Percentiles rank a stretch among this genome's conserved stretches.
phyloP scores from a whole-genome alignment of 2,888 invertebrate genomes.

The Coelinius sp. region DNA sequence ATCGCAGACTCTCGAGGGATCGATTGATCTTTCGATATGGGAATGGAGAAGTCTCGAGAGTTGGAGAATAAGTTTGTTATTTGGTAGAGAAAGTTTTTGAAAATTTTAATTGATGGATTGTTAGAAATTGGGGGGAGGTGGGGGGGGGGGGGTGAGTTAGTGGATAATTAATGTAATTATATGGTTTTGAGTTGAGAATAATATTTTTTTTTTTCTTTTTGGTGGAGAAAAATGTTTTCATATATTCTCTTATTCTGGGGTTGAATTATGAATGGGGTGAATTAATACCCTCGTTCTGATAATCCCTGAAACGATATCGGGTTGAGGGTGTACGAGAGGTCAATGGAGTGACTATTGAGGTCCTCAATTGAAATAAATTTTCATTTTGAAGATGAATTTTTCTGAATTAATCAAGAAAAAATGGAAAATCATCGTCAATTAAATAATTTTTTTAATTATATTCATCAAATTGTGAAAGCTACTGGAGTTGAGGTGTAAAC shows the following conservation, averaged over 20 bases:
- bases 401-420: neutral
- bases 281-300: neutral
- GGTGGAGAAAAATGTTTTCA: no score
- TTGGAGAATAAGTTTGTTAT: neutral
- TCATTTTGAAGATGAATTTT: neutral
- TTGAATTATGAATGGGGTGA: neutral
- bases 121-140: no score
- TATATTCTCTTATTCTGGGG: neutral
- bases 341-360: neutral
- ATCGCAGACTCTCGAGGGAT: neutral
- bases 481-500: neutral
- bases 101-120: neutral
- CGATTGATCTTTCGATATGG: neutral
- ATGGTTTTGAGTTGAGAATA: no score
- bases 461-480: conserved; percentile 2
- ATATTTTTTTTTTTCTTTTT: no score
- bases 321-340: neutral
- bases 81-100: neutral
- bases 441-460: neutral
- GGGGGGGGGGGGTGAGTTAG: no score
- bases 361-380: neutral
- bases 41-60: neutral
- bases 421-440: neutral
- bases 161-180: no score
- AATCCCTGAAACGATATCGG: neutral